Evolutionary conservation across 1,140 invertebrate species (phyloP).

Genomic region (Potamilus streckersoni): DNA sequence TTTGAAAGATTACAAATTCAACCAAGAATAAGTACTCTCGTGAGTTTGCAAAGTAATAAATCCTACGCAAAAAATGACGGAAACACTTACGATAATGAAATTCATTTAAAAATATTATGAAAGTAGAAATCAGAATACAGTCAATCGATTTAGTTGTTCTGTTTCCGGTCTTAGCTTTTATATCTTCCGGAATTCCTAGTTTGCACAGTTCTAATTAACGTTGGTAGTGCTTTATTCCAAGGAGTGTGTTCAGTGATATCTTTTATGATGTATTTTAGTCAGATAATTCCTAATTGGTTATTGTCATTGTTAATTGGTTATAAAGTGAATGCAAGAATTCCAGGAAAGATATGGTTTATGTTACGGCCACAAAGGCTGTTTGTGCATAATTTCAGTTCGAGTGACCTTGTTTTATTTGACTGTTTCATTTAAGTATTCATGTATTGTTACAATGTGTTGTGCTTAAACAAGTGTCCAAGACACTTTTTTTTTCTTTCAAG

Average conservation of each 20-base stretch:
- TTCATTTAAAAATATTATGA: no score
- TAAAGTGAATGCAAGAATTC: background rate
- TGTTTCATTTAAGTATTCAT: slow-evolving; percentile 26
- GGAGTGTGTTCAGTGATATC: slow-evolving; percentile 9
- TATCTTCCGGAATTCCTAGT: no score
- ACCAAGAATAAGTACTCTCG: no score
- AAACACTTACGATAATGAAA: no score
- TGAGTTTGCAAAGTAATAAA: no score
- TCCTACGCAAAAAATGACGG: no score
- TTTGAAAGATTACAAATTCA: no score
- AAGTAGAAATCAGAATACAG: no score
- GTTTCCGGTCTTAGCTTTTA: no score
- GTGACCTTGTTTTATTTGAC: background rate
- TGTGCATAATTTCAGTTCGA: background rate
- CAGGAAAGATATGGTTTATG: background rate
- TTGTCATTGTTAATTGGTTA: background rate
- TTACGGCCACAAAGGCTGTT: background rate
- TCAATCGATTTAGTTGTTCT: no score
- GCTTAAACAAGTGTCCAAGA: slow-evolving; percentile 34
- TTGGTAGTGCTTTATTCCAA: no score
- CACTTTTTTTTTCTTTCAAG: slow-evolving; percentile 31
- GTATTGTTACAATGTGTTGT: slow-evolving; percentile 34
- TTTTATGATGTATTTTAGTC: background rate
- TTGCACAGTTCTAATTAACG: no score
- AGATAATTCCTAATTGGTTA: slow-evolving; percentile 1